A percentile compares a stretch with the other conserved stretches of the same genome.
Evolutionary conservation across 1,140 invertebrate genomes (phyloP).

Genomic region (Sinonovacula constricta): DNA sequence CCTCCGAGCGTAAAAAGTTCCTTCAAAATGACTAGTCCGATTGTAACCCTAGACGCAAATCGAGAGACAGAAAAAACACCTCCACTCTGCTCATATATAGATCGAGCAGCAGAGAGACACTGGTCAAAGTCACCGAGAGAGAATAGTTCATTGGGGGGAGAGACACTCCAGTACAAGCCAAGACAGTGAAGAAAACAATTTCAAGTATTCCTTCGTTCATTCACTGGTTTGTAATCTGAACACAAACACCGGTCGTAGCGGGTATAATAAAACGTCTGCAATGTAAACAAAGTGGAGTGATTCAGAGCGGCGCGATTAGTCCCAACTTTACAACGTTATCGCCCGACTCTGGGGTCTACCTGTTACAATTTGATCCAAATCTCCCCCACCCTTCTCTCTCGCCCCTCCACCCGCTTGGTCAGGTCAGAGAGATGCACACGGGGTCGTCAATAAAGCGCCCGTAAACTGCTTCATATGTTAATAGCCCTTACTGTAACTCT

Average conservation of each 20-base stretch:
- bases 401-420: too few species aligned
- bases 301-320: conserved; percentile 37
- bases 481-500: too few species aligned
- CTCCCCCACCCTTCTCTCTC: too few species aligned
- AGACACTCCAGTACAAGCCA: neutral
- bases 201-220: conserved; percentile 21
- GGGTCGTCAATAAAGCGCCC: too few species aligned
- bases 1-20: conserved; percentile 3
- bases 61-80: conserved; percentile 12
- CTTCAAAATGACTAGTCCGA: conserved; percentile 18
- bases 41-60: neutral
- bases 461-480: too few species aligned
- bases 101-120: neutral
- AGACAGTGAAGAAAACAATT: conserved; percentile 33
- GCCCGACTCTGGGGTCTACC: too few species aligned
- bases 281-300: conserved; percentile 39
- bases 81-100: neutral
- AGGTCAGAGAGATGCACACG: too few species aligned
- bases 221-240: conserved; percentile 33
- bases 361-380: too few species aligned
- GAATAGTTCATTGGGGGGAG: neutral
- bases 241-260: conserved; percentile 29
- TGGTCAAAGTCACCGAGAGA: too few species aligned
- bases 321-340: too few species aligned
- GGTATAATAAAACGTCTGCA: conserved; percentile 40